Evolutionary conservation across 2,888 invertebrate species (phyloP), one percentile per base, ranked within the genome.

Genomic region (Crioceris asparagi): DNA sequence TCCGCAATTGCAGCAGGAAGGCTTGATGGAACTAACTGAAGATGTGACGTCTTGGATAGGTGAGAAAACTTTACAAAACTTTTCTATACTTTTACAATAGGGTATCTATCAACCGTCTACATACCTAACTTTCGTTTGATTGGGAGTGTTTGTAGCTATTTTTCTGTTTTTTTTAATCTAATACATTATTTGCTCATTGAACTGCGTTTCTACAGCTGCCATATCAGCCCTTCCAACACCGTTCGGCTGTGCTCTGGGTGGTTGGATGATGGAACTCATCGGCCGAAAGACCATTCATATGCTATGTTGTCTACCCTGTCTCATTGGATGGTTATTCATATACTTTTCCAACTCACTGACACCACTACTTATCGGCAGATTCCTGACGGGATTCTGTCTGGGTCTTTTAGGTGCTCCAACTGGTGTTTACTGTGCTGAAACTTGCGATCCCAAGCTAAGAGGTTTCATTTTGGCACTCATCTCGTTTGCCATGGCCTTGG

Each of bases 181-280:
- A n/a, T n/a, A n/a, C n/a, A n/a, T 26, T 3, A 26, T 4, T 26
- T 26, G n/a, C 26, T 26, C 8, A 26, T 4, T 4, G 12, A 11
- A 27, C n/a, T n/a, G n/a, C n/a, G n/a, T 8, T 3, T 27, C 70
- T 67, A 40, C 67, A 69, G 77, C 78, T 41, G 69, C 75, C 27
- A 72, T 75, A 63, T 71, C 74, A 15, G 71, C 74, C 0, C 57
- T 78, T 1, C 72, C 75, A 1, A 75, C 77, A 75, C 71, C 72
- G 1, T 65, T 72, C 1, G 76, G 76, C 1, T 75, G 76, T 47
- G 61, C 76, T 4, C 50, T 75, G 29, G 67, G 71, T 4, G 75
- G 77, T 2, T 62, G 70, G 57, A 54, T 75, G 47, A 74, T 76
- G 71, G 75, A 77, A 48, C 68, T 64, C 39, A 66, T 71, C 26